These are phyloP conservation scores for Forbesichthys papilliferus DNA, from an alignment of 2,113 vertebrate species.

Conservation along the genomic window DNA sequence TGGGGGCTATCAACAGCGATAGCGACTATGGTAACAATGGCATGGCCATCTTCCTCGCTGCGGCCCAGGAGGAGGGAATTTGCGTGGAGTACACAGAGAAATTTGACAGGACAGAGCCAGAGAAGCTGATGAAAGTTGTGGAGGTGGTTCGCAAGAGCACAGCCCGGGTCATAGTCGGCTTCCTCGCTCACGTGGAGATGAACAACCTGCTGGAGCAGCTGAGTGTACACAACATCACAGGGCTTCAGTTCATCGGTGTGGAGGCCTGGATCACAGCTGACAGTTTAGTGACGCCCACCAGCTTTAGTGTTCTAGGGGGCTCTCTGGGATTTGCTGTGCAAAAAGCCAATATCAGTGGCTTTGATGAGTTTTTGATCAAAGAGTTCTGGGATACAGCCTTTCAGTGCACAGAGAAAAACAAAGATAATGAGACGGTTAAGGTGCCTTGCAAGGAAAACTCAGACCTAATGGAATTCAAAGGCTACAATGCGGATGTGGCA, in stretches of 20 bases:
- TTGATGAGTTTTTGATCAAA: conserved; percentile 60
- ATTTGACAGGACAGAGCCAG: conserved; percentile 62
- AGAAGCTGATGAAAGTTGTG: conserved; percentile 65
- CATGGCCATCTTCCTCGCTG: conserved; percentile 72
- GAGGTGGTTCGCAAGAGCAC: conserved; percentile 68
- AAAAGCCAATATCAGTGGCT: conserved; percentile 64
- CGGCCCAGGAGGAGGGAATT: conserved; percentile 66
- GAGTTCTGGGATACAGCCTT: conserved; percentile 66
- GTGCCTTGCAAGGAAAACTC: conserved; percentile 47
- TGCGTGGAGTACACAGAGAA: conserved; percentile 74
- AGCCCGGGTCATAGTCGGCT: conserved; percentile 71
- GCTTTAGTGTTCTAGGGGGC: conserved; percentile 63
- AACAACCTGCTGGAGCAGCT: conserved; percentile 68
- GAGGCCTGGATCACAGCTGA: conserved; percentile 75
- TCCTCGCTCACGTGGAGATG: conserved; percentile 72
- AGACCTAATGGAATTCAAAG: conserved; percentile 48
- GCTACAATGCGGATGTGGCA: conserved; percentile 62
- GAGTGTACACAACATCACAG: conserved; percentile 69
- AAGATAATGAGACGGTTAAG: neutral
- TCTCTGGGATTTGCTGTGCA: conserved; percentile 72
- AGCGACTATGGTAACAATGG: conserved; percentile 78
- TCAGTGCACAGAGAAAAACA: conserved; percentile 24
- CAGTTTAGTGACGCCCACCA: conserved; percentile 66
- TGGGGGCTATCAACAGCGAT: conserved; percentile 73
- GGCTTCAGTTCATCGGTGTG: conserved; percentile 72